These are phyloP conservation scores for Sinopyrophorus schimmeli DNA, from an alignment of 2,888 invertebrate genomes.

Conservation along the genomic window DNA sequence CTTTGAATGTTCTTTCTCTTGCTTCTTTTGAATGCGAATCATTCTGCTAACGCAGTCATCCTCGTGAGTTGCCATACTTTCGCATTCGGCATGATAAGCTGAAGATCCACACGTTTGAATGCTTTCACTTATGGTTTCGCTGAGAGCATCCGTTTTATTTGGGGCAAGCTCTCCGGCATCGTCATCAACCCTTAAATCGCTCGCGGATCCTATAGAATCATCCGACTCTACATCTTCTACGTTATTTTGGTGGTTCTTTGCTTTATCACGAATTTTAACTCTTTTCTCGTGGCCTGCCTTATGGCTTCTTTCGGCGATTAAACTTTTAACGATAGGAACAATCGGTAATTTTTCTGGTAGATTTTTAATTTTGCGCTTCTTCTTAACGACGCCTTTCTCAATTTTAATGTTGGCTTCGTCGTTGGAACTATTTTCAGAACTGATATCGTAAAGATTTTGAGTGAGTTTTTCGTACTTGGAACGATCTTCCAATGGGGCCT, in stretches of 20 bases:
- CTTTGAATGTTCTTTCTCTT: constrained; percentile 51
- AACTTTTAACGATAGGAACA: constrained; percentile 56
- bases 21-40: constrained; percentile 57
- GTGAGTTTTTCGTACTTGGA: constrained; percentile 78
- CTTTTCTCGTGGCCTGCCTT: constrained; percentile 34
- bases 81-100: constrained; percentile 73
- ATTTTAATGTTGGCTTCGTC: constrained; percentile 53
- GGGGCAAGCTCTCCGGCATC: constrained; percentile 54
- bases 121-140: constrained; percentile 65
- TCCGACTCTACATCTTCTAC: constrained; percentile 60
- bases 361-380: constrained; percentile 54
- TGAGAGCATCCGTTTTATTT: constrained; percentile 54
- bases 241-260: constrained; percentile 39
- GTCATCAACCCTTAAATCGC: constrained; percentile 65
- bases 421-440: constrained; percentile 57
- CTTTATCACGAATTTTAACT: constrained; percentile 31
- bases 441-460: constrained; percentile 62
- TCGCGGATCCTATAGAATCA: constrained; percentile 74
- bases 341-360: constrained; percentile 61
- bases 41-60: constrained; percentile 61
- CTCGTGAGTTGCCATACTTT: constrained; percentile 67
- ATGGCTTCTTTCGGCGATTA: constrained; percentile 55
- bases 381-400: constrained; percentile 48
- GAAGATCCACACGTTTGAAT: constrained; percentile 70
- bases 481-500: constrained; percentile 69